phyloP scores from a whole-genome alignment of 2,888 invertebrate genomes.

The Xestia c-nigrum region DNA sequence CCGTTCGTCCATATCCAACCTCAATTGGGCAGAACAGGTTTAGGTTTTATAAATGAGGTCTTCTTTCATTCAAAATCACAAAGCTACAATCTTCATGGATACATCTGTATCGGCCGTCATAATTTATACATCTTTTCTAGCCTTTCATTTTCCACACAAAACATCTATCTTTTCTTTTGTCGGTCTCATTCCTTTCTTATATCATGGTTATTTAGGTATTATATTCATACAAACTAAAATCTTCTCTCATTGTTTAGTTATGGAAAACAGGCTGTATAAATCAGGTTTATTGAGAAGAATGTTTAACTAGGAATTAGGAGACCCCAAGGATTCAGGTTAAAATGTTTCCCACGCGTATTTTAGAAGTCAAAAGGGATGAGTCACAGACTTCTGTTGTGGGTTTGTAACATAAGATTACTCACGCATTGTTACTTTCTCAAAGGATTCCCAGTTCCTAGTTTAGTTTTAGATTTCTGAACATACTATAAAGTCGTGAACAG shows the following conservation, averaged over 20 bases:
- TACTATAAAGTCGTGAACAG: neutral
- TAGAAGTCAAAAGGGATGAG: constrained; percentile 37
- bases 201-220: neutral
- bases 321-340: constrained; percentile 19
- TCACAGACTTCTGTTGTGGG: constrained; percentile 38
- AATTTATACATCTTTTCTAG: neutral
- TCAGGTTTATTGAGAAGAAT: neutral
- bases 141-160: neutral
- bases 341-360: constrained; percentile 51
- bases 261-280: neutral
- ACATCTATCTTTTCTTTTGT: neutral
- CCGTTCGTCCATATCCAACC: too few species aligned
- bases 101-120: neutral
- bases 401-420: constrained; percentile 30
- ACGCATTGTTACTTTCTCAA: constrained; percentile 25
- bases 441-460: constrained; percentile 1
- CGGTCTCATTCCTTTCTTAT: neutral
- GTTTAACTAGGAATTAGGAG: constrained; percentile 9
- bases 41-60: neutral
- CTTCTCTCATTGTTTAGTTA: neutral
- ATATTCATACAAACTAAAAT: neutral
- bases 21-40: too few species aligned
- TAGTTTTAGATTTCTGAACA: constrained; percentile 1
- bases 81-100: neutral
- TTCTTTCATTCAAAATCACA: neutral